Base-by-base conservation (phyloP, 2,797 vertebrate species). In the Danio kyathit region DNA sequence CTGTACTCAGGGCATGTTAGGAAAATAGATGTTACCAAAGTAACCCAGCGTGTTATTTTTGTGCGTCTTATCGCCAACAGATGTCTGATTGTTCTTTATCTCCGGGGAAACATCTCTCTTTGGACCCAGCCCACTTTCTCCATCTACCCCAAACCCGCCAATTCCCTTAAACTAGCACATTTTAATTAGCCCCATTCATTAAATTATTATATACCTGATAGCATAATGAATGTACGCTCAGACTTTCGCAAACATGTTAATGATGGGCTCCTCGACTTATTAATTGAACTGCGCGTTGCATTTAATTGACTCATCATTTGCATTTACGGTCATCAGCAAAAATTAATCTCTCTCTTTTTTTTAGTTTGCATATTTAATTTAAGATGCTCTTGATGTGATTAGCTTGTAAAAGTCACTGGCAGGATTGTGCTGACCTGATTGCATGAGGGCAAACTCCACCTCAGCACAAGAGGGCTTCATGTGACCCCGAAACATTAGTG, bases 291-390 rank as follows among this genome's bases (percentile, higher is more conserved):
- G 56, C 38, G 29, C 43, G 5, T 84, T 78, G 73, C 70, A 85
- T 86, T 83, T 86, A 83, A 86, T 85, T 87, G 82, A 87, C 79
- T 85, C 82, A 74, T 87, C 82, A 86, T 86, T 88, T 87, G 85
- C 86, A 88, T 87, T 85, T 84, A 81, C 19, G 54, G 57, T 76
- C 84, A 86, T 88, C 79, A 87, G 79, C 86, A 87, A 79, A 85
- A 85, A 85, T 38, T 9, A 12, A 85, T 93, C 90, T 87, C 2
- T 90, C 1, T 73, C 17, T 92, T 74, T 90, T 73, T 90, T 90
- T 85, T 89, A 90, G 89, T 91, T 91, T 91, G 92, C 90, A 92
- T 94, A 93, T 93, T 91, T 92, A 92, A 94, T 93, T 92, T 92
- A 88, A 84, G 87, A 85, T 70, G 46, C 84, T 65, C 75, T 79